Percentiles rank a stretch among this genome's conserved stretches.
phyloP scores from a whole-genome alignment of 2,797 vertebrate genomes.

The Eulemur coronatus region DNA sequence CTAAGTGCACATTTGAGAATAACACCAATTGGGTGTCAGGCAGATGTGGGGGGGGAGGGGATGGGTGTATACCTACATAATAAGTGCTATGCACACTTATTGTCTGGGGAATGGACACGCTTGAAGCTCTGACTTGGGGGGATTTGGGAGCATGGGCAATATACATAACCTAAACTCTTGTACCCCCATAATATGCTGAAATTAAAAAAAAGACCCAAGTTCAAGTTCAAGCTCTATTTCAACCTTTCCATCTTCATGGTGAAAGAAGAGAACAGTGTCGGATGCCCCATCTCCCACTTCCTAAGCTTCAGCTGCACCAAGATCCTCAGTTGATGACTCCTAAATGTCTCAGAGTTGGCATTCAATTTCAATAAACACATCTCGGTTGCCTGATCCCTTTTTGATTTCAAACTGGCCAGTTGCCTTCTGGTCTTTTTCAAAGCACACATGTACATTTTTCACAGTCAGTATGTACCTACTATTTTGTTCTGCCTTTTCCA shows the following conservation, averaged over 20 bases:
- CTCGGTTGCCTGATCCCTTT: neutral
- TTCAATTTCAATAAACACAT: constrained; percentile 19
- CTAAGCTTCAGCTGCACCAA: constrained; percentile 15
- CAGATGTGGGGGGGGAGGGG: too few species aligned
- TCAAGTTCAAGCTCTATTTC: neutral
- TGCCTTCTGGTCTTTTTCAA: neutral
- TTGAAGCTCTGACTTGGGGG: too few species aligned
- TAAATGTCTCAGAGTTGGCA: neutral
- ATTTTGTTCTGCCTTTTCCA: constrained; percentile 9
- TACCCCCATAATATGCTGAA: too few species aligned
- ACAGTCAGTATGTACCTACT: neutral
- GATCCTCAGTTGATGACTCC: neutral
- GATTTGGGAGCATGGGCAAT: too few species aligned
- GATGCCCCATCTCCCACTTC: neutral
- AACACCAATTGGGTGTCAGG: too few species aligned
- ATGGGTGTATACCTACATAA: too few species aligned
- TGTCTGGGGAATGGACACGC: too few species aligned
- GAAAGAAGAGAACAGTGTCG: neutral
- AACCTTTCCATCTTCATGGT: neutral
- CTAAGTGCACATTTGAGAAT: too few species aligned
- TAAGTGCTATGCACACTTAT: too few species aligned
- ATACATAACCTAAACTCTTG: too few species aligned
- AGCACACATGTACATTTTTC: neutral
- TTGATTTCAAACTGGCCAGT: neutral
- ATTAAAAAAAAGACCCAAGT: neutral